These are phyloP conservation scores for Apodemia mormo DNA, from an alignment of 2,888 invertebrate genomes.

Conservation along the genomic window DNA sequence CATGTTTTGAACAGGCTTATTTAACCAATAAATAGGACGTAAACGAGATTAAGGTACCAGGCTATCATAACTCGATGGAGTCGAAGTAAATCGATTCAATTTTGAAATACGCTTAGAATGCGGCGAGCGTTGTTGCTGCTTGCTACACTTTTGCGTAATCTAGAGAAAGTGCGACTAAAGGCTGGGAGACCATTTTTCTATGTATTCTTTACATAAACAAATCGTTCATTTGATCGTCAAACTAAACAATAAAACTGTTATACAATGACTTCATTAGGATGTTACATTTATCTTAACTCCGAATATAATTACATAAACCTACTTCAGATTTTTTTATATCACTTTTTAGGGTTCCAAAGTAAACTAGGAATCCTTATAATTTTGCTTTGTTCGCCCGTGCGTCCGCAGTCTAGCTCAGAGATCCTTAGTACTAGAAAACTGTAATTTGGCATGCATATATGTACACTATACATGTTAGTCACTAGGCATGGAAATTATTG, in stretches of 20 bases:
- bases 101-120: constrained; percentile 36
- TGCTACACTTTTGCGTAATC: constrained; percentile 59
- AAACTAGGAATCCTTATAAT: no score
- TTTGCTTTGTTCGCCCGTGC: no score
- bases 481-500: no score
- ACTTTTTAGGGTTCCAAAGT: no score
- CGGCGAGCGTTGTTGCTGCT: constrained; percentile 33
- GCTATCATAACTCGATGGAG: neutral
- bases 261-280: neutral
- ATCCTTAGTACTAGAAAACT: no score
- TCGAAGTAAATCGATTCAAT: constrained; percentile 15
- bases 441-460: no score
- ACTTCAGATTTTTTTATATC: no score
- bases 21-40: neutral
- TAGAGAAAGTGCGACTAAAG: constrained; percentile 45
- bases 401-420: no score
- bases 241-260: constrained; percentile 4
- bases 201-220: constrained; percentile 15
- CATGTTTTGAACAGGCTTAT: no score
- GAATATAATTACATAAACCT: no score
- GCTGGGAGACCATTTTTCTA: constrained; percentile 14
- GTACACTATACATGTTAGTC: no score
- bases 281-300: no score
- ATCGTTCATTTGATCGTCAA: constrained; percentile 3
- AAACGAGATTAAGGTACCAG: constrained; percentile 6